Percentiles rank a stretch among this genome's conserved stretches.
phyloP scores from a whole-genome alignment of 2,888 invertebrate species.

The Agrenia bidenticulata region DNA sequence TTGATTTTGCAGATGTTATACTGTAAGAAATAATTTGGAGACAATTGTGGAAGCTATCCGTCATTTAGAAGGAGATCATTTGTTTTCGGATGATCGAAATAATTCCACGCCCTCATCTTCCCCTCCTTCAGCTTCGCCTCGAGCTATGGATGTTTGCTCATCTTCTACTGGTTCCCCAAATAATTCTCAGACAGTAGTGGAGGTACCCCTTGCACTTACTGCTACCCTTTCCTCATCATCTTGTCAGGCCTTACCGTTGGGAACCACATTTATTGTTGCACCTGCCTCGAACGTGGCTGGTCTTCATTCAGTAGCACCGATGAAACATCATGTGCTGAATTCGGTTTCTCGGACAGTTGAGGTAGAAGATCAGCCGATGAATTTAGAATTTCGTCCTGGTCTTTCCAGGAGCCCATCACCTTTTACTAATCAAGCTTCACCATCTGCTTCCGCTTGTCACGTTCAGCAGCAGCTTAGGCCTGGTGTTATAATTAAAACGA shows the following conservation, averaged over 20 bases:
- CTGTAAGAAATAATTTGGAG: conserved; percentile 91
- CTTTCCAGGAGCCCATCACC: conserved; percentile 44
- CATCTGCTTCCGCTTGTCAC: neutral
- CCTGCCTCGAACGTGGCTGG: neutral
- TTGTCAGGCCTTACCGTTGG: conserved; percentile 23
- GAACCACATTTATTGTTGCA: conserved; percentile 13
- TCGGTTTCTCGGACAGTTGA: conserved; percentile 45
- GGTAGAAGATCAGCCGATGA: conserved; percentile 51
- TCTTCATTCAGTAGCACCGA: conserved; percentile 14
- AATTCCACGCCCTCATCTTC: conserved; percentile 53
- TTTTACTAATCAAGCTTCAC: conserved; percentile 7
- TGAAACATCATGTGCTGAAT: conserved; percentile 51
- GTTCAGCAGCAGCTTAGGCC: conserved; percentile 70
- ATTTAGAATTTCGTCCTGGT: conserved; percentile 51
- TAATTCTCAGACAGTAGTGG: conserved; percentile 35
- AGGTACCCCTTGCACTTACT: conserved; percentile 38
- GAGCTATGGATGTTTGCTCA: conserved; percentile 55
- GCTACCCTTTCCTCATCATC: conserved; percentile 23
- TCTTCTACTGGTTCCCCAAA: conserved; percentile 41
- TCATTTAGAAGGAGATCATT: conserved; percentile 92
- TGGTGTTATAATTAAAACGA: conserved; percentile 81
- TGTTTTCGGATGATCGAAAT: conserved; percentile 70
- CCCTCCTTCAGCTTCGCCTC: conserved; percentile 56
- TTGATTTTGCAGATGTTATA: conserved; percentile 57
- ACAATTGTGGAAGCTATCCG: conserved; percentile 98